These are phyloP conservation scores for Oscheius sp. DNA, from an alignment of 2,888 invertebrate species.

Conservation along the genomic window DNA sequence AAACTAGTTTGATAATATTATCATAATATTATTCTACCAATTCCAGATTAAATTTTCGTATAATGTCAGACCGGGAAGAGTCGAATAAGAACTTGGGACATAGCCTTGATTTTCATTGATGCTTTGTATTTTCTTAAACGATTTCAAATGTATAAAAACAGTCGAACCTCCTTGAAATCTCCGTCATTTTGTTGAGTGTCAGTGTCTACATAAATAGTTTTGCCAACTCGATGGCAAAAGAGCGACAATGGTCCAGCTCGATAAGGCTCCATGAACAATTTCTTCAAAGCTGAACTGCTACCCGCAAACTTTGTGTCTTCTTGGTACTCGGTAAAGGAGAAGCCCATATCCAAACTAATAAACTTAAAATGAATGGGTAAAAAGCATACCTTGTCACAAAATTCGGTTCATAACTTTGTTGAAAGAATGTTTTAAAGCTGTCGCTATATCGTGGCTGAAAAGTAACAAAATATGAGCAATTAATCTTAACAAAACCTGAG, in stretches of 20 bases:
- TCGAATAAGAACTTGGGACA: background rate
- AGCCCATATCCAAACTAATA: slow-evolving; percentile 24
- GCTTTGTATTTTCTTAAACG: slow-evolving; percentile 14
- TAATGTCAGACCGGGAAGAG: background rate
- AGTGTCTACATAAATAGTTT: slow-evolving; percentile 26
- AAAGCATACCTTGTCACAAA: slow-evolving; percentile 8
- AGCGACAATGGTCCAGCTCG: slow-evolving; percentile 11
- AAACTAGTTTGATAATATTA: background rate
- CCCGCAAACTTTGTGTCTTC: slow-evolving; percentile 3
- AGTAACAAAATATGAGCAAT: background rate
- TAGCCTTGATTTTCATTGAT: background rate
- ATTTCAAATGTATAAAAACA: background rate
- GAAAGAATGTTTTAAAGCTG: slow-evolving; percentile 8
- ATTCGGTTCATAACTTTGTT: background rate
- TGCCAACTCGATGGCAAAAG: slow-evolving; percentile 24
- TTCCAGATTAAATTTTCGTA: slow-evolving; percentile 30
- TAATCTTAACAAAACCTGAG: background rate
- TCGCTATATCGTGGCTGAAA: slow-evolving; percentile 2
- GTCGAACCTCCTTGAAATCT: slow-evolving; percentile 3
- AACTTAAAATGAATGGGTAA: background rate
- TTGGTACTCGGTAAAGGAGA: slow-evolving; percentile 2
- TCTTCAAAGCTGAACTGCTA: slow-evolving; percentile 13
- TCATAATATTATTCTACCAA: background rate
- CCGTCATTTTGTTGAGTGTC: background rate
- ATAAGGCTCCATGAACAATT: slow-evolving; percentile 26